A percentile compares a stretch with the other conserved stretches of the same genome.
phyloP scores from a whole-genome alignment of 1,140 invertebrate genomes.

The Tyrophagus putrescentiae region DNA sequence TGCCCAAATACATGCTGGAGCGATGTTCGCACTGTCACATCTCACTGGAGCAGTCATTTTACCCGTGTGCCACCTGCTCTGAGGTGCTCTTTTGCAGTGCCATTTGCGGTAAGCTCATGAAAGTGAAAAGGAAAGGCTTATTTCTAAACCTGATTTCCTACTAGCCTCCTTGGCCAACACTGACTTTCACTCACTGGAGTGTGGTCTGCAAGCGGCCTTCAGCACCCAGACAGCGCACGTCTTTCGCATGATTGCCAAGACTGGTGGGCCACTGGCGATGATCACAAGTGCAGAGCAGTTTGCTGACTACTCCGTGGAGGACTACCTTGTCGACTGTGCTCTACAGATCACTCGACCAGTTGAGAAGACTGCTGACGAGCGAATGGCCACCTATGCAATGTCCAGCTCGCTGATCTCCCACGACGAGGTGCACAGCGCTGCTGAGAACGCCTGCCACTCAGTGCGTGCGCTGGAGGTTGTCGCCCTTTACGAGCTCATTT shows the following conservation, averaged over 20 bases:
- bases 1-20: not conserved
- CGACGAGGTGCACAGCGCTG: not conserved
- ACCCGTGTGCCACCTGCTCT: not conserved
- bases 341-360: not conserved
- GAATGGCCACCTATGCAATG: not conserved
- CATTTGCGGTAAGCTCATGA: no score
- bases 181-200: no score
- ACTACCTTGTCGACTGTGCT: not conserved
- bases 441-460: not conserved
- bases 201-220: not conserved
- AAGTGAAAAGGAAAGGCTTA: not conserved
- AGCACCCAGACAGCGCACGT: not conserved
- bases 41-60: not conserved
- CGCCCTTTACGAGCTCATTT: not conserved
- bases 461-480: not conserved
- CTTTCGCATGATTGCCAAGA: constrained; percentile 8
- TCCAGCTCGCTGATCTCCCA: constrained; percentile 12
- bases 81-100: constrained; percentile 13
- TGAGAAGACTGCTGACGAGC: not conserved
- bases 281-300: not conserved
- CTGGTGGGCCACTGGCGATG: not conserved
- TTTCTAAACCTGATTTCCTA: not conserved
- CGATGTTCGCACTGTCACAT: not conserved
- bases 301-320: not conserved
- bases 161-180: no score